These are phyloP conservation scores for Montifringilla adamsi DNA, from an alignment of 2,113 vertebrate species.

Conservation along the genomic window DNA sequence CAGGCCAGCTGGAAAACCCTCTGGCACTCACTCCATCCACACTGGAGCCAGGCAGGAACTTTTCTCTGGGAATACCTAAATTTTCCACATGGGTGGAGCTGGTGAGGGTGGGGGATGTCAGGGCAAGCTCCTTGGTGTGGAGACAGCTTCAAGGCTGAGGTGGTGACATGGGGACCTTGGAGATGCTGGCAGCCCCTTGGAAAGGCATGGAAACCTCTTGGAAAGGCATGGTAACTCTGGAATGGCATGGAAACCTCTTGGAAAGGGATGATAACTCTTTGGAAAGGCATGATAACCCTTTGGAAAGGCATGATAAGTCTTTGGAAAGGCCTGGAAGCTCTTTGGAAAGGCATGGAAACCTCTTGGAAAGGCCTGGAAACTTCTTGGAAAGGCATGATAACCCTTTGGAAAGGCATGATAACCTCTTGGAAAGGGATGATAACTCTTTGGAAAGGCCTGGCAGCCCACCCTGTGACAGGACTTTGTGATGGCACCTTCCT, in stretches of 20 bases:
- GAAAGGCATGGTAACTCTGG: background rate
- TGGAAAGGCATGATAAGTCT: fast-evolving
- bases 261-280: background rate
- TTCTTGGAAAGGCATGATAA: background rate
- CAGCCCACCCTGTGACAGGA: background rate
- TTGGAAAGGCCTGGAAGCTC: fast-evolving
- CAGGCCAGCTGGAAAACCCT: background rate
- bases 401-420: background rate
- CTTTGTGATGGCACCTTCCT: background rate
- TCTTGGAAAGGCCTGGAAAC: background rate
- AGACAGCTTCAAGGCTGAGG: background rate
- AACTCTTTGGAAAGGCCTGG: background rate
- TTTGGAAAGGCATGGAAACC: background rate
- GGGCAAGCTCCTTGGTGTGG: background rate
- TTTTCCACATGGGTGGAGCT: background rate
- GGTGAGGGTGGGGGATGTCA: background rate
- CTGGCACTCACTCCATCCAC: background rate
- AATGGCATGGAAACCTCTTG: background rate
- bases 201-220: background rate
- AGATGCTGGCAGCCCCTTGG: background rate
- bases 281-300: fast-evolving
- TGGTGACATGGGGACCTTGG: background rate
- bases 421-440: background rate
- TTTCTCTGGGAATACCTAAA: background rate
- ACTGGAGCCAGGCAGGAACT: background rate